phyloP scores from a whole-genome alignment of 2,113 vertebrate species.

The Prunella fulvescens region DNA sequence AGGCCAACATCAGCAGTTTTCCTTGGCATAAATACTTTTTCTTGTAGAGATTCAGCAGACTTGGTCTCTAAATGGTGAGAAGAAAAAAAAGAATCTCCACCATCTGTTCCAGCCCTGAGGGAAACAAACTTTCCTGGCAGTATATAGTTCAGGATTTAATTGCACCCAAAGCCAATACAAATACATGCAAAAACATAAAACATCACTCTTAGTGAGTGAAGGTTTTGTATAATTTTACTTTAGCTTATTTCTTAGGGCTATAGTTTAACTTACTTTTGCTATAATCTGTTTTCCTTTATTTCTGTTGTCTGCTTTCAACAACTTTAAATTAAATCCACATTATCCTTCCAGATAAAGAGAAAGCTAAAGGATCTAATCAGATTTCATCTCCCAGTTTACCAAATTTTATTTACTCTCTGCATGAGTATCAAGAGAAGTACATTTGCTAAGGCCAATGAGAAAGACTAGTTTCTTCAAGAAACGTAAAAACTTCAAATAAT shows the following conservation, averaged over 20 bases:
- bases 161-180: not conserved
- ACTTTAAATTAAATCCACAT: not conserved
- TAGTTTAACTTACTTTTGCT: not conserved
- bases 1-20: not conserved
- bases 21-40: not conserved
- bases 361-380: not conserved
- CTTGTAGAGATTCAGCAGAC: conserved; percentile 11
- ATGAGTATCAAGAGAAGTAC: not conserved
- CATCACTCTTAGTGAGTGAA: not conserved
- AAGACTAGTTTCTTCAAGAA: not conserved
- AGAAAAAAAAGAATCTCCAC: not conserved
- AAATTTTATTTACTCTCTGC: not conserved
- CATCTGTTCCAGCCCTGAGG: conserved; percentile 33
- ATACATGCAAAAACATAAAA: not conserved
- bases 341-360: not conserved
- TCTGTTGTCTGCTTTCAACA: not conserved
- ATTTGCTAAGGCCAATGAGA: not conserved
- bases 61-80: not conserved
- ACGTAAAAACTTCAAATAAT: not conserved
- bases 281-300: not conserved
- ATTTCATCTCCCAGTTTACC: not conserved
- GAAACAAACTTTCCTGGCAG: not conserved
- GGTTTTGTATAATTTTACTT: not conserved
- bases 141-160: conserved; percentile 8
- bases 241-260: not conserved